phyloP scores from a whole-genome alignment of 2,113 vertebrate species.

The Neotoma lepida region DNA sequence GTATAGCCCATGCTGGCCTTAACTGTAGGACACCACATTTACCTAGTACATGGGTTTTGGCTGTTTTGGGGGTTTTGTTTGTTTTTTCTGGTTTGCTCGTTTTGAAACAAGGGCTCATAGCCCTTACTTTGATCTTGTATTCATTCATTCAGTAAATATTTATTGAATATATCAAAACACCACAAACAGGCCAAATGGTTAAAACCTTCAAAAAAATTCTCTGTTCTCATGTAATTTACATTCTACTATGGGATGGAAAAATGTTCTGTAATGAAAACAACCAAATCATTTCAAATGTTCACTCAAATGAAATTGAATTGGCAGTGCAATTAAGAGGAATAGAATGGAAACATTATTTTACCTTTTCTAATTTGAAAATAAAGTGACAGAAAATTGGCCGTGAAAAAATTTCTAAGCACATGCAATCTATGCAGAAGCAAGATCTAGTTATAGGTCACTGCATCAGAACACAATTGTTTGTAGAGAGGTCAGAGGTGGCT shows the following conservation, averaged over 20 bases:
- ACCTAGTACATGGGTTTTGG: too few species aligned
- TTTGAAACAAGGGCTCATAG: too few species aligned
- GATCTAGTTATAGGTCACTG: neutral
- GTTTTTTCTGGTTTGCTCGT: too few species aligned
- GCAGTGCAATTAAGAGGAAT: neutral
- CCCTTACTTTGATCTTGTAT: neutral
- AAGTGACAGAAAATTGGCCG: neutral
- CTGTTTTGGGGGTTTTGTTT: too few species aligned
- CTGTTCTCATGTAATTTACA: neutral
- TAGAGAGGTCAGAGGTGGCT: neutral
- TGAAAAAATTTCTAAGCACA: neutral
- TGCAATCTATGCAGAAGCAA: neutral
- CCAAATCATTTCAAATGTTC: neutral
- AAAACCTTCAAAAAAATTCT: neutral
- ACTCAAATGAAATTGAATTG: neutral
- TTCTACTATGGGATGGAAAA: neutral
- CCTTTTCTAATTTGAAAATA: neutral
- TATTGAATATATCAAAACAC: neutral
- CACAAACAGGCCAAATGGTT: neutral
- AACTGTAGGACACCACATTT: too few species aligned
- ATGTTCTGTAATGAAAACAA: neutral
- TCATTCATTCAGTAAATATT: slow-evolving; percentile 3
- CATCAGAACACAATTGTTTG: neutral
- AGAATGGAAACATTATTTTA: neutral
- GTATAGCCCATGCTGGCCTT: too few species aligned